These are phyloP conservation scores for Nannoperca australis DNA, from an alignment of 2,797 vertebrate species.

Conservation along the genomic window DNA sequence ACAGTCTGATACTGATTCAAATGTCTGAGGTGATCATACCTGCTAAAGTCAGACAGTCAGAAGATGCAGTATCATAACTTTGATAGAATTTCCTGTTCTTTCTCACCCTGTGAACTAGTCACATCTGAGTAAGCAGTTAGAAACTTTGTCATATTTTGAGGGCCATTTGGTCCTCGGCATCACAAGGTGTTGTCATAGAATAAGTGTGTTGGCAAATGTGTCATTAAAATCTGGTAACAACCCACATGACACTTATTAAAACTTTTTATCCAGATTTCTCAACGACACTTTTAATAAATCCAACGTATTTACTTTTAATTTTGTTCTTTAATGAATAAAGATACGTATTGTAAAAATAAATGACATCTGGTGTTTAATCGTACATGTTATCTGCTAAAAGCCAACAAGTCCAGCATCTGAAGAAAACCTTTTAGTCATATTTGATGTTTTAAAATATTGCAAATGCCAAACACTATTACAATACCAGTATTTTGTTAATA, in stretches of 20 bases:
- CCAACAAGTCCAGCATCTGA: neutral
- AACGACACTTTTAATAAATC: neutral
- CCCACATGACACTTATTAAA: slow-evolving; percentile 11
- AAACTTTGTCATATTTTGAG: slow-evolving; percentile 22
- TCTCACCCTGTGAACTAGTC: slow-evolving; percentile 27
- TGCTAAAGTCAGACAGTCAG: neutral
- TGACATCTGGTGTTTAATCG: neutral
- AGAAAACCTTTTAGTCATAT: slow-evolving; percentile 1
- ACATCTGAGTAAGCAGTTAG: slow-evolving; percentile 52
- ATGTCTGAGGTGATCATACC: neutral
- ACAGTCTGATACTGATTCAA: neutral
- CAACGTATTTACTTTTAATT: slow-evolving; percentile 15
- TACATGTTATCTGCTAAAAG: slow-evolving; percentile 7
- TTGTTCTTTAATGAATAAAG: neutral
- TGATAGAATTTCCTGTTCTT: slow-evolving; percentile 5
- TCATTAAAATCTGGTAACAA: slow-evolving; percentile 36
- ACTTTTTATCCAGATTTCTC: neutral
- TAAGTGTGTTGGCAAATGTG: slow-evolving; percentile 33
- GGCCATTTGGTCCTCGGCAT: slow-evolving; percentile 43
- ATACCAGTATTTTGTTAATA: slow-evolving; percentile 10
- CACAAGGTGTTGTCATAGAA: slow-evolving; percentile 30
- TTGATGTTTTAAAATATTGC: slow-evolving; percentile 25
- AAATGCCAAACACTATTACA: slow-evolving; percentile 18
- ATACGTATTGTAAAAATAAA: slow-evolving; percentile 1
- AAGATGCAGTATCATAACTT: slow-evolving; percentile 16